phyloP scores from a whole-genome alignment of 2,888 invertebrate genomes.

The Leptopilina myrica region DNA sequence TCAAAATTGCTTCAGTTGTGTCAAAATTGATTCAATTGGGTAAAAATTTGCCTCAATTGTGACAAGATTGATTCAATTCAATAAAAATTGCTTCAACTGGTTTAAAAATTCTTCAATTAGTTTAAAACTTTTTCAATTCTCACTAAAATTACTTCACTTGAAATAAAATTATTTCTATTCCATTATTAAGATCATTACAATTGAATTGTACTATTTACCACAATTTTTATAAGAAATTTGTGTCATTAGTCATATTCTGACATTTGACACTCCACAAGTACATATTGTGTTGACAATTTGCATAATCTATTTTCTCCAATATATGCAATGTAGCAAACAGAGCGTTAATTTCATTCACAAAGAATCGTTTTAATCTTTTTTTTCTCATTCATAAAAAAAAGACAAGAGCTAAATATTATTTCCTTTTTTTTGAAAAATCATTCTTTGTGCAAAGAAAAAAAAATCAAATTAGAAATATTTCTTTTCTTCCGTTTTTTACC shows the following conservation, averaged over 20 bases:
- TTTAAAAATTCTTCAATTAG: no score
- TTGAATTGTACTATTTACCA: neutral
- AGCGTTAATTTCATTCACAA: slow-evolving; percentile 13
- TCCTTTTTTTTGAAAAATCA: neutral
- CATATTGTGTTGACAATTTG: slow-evolving; percentile 7
- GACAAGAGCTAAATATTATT: neutral
- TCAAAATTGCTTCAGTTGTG: no score
- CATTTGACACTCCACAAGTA: slow-evolving; percentile 10
- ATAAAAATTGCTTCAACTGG: no score
- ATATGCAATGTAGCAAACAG: neutral
- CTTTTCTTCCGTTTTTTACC: neutral
- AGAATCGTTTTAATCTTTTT: neutral
- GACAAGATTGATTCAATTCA: no score
- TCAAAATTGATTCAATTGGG: no score
- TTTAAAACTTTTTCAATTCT: neutral
- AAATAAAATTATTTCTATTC: neutral
- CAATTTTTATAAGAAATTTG: neutral
- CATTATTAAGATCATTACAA: no score
- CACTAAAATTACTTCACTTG: no score
- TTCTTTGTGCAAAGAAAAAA: neutral
- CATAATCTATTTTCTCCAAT: slow-evolving; percentile 3
- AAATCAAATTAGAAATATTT: neutral
- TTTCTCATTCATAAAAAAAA: neutral
- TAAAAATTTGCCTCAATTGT: no score
- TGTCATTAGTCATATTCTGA: slow-evolving; percentile 4